A percentile compares a stretch with the other conserved stretches of the same genome.
phyloP scores from a whole-genome alignment of 2,113 vertebrate species.

The Rhinopithecus roxellana region DNA sequence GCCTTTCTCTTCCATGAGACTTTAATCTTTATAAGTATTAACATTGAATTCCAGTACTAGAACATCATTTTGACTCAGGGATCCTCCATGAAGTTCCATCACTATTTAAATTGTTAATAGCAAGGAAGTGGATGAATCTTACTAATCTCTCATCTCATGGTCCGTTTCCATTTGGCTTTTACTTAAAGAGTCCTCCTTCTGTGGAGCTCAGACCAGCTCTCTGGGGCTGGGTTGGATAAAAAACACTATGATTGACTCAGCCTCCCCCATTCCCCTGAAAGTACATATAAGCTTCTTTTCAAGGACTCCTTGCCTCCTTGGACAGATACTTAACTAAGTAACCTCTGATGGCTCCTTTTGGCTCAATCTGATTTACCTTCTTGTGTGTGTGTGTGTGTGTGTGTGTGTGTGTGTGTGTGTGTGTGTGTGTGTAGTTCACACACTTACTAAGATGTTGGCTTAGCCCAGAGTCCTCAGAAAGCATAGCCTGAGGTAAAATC shows the following conservation, averaged over 20 bases:
- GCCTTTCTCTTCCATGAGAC: neutral
- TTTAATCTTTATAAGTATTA: neutral
- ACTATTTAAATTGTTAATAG: neutral
- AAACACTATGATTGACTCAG: neutral
- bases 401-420: too few species aligned
- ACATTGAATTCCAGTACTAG: neutral
- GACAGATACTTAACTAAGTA: neutral
- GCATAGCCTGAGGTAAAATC: neutral
- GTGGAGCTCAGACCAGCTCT: neutral
- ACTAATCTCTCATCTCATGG: neutral
- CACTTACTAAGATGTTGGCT: neutral
- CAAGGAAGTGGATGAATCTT: neutral
- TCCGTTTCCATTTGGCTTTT: neutral
- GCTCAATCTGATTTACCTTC: neutral
- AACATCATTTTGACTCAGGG: neutral
- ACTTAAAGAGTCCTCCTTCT: neutral
- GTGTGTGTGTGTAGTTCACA: neutral
- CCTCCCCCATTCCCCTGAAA: neutral
- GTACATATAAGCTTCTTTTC: neutral
- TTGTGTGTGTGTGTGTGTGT: neutral
- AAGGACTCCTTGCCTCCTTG: neutral
- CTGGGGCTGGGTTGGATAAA: neutral
- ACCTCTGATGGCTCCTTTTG: neutral
- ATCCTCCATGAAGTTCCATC: neutral
- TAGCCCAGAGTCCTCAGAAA: conserved; percentile 22